Percentiles rank a stretch among this genome's conserved stretches.
Conservation (phyloP, 37 sponge, comb jelly and placozoan genomes). For the Ephydatia muelleri region DNA sequence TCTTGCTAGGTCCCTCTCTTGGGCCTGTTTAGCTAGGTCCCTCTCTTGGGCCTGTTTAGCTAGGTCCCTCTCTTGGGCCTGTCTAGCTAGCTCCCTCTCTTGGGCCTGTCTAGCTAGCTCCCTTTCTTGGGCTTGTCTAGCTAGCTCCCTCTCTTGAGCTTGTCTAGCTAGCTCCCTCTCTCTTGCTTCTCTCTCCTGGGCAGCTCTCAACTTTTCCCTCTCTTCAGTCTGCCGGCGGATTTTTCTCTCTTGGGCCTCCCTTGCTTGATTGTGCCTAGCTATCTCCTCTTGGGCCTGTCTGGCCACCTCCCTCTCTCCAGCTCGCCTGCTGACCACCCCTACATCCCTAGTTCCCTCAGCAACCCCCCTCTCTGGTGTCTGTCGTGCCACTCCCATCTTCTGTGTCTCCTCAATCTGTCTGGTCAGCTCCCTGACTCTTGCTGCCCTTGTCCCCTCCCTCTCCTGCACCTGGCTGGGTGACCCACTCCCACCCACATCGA, state of each 20-base stretch:
- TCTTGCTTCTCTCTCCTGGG: too few relatives aligned
- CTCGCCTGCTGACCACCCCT: background rate
- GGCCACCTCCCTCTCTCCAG: background rate
- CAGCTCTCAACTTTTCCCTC: background rate
- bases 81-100: background rate
- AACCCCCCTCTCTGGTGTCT: background rate
- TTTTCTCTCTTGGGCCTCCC: background rate
- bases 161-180: constrained; percentile 1
- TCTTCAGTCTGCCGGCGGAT: background rate
- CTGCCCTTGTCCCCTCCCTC: background rate
- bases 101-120: too few relatives aligned
- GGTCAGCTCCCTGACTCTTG: background rate
- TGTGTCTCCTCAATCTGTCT: background rate
- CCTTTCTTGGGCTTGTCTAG: too few relatives aligned
- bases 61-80: background rate
- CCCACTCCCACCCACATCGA: too few relatives aligned
- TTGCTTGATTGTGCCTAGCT: too few relatives aligned
- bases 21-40: background rate
- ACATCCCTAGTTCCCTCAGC: background rate
- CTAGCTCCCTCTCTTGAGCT: background rate
- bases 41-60: background rate
- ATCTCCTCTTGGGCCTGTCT: background rate
- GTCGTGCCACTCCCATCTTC: background rate
- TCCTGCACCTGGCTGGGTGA: background rate
- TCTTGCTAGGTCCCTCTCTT: background rate